Evolutionary conservation across 2,888 invertebrate genomes (phyloP).

Genomic region (Agrotis puta): DNA sequence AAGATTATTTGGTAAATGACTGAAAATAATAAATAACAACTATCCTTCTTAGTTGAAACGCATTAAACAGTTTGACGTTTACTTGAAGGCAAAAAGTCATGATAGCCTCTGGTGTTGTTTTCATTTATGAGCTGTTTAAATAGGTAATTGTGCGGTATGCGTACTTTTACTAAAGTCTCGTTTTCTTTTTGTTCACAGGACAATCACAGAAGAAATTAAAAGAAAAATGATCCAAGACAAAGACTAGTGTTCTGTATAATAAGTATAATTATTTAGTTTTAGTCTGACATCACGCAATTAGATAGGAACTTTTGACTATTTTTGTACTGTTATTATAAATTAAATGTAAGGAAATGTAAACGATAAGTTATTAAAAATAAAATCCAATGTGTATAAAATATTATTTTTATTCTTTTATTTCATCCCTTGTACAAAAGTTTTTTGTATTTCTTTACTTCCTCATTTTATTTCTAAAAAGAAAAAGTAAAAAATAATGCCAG

Average conservation of each 20-base stretch:
- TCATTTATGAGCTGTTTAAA: too few relatives aligned
- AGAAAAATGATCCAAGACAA: conserved; percentile 78
- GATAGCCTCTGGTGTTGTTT: too few relatives aligned
- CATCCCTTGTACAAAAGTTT: conserved; percentile 9
- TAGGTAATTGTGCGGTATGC: too few relatives aligned
- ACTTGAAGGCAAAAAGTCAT: too few relatives aligned
- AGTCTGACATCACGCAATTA: conserved; percentile 81
- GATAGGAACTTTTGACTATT: conserved; percentile 76
- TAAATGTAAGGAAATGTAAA: conserved; percentile 58
- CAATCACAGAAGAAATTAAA: conserved; percentile 87
- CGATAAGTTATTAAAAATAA: conserved; percentile 67
- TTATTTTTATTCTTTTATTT: conserved; percentile 48
- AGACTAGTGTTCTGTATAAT: conserved; percentile 73
- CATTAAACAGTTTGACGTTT: too few relatives aligned
- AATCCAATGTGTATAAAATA: conserved; percentile 64
- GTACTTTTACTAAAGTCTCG: too few relatives aligned
- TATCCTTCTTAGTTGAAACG: too few relatives aligned
- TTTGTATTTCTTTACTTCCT: conserved; percentile 16
- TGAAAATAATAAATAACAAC: too few relatives aligned
- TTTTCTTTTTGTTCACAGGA: conserved; percentile 76
- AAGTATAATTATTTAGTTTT: conserved; percentile 69
- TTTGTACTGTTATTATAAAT: conserved; percentile 77
- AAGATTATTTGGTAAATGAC: too few relatives aligned
- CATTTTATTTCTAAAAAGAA: not conserved
- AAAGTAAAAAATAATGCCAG: conserved; percentile 28